These are phyloP conservation scores for Temnothorax unifasciatus DNA, from an alignment of 2,888 invertebrate genomes.

Conservation along the genomic window DNA sequence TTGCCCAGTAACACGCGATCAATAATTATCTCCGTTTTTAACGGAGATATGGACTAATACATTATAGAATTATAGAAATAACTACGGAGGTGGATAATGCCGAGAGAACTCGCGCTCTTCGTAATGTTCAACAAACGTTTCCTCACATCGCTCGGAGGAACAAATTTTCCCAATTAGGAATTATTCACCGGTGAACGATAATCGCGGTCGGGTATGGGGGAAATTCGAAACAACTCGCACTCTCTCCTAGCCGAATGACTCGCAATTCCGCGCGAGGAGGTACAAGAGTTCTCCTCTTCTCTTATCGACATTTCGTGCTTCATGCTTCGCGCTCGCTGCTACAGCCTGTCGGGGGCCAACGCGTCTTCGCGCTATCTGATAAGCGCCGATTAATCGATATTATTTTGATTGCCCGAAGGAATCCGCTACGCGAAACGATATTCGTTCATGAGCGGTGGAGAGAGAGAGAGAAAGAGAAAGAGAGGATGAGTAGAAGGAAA, in stretches of 20 bases:
- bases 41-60: conserved; percentile 15
- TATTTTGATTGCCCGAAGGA: conserved; percentile 64
- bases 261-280: conserved; percentile 4
- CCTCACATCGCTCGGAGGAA: not conserved
- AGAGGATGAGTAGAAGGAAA: conserved; percentile 31
- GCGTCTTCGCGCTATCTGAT: conserved; percentile 45
- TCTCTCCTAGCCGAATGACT: conserved; percentile 10
- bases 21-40: conserved; percentile 40
- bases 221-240: conserved; percentile 4
- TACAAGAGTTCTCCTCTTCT: not conserved
- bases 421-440: conserved; percentile 63
- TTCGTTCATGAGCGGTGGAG: conserved; percentile 57
- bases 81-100: not conserved
- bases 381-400: conserved; percentile 66
- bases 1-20: conserved; percentile 46
- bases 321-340: not conserved
- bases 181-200: conserved; percentile 7
- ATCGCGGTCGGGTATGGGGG: not conserved
- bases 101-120: not conserved
- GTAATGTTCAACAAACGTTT: not conserved
- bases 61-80: conserved; percentile 28
- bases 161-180: conserved; percentile 17
- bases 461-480: conserved; percentile 39
- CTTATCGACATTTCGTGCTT: conserved; percentile 23
- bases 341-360: conserved; percentile 13